Evolutionary conservation across 2,797 vertebrate species (phyloP).

Genomic region (Coreius guichenoti): DNA sequence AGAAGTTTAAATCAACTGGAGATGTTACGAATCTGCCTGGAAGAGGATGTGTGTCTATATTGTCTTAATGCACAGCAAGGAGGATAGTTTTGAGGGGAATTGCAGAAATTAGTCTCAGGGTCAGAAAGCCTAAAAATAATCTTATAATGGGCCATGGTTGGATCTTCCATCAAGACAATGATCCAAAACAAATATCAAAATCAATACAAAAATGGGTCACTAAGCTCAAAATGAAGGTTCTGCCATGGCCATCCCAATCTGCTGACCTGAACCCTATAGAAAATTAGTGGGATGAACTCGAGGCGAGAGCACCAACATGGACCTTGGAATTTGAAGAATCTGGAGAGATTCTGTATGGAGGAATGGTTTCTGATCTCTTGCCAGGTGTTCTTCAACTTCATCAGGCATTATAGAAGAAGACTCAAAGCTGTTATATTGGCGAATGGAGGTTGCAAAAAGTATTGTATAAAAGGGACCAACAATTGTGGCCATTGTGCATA

Average conservation of each 20-base stretch:
- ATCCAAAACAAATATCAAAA: too few species aligned
- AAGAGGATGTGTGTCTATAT: too few species aligned
- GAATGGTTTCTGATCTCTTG: neutral
- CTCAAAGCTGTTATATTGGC: neutral
- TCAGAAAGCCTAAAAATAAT: too few species aligned
- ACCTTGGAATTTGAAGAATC: neutral
- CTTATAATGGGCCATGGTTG: too few species aligned
- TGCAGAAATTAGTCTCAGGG: too few species aligned
- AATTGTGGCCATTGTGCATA: neutral
- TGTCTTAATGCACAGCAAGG: too few species aligned
- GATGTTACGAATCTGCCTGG: too few species aligned
- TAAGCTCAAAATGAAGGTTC: too few species aligned
- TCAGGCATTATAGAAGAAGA: neutral
- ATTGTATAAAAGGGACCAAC: neutral
- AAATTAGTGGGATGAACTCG: neutral
- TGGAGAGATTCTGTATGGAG: neutral
- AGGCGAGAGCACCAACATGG: neutral
- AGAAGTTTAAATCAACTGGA: too few species aligned
- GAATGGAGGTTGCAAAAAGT: neutral
- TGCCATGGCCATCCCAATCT: neutral
- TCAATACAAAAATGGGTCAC: too few species aligned
- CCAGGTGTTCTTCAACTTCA: neutral
- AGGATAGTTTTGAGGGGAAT: too few species aligned
- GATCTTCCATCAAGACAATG: too few species aligned
- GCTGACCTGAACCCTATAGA: neutral